These are phyloP conservation scores for Lepilemur ruficaudatus DNA, from an alignment of 2,797 vertebrate species.

Conservation along the genomic window DNA sequence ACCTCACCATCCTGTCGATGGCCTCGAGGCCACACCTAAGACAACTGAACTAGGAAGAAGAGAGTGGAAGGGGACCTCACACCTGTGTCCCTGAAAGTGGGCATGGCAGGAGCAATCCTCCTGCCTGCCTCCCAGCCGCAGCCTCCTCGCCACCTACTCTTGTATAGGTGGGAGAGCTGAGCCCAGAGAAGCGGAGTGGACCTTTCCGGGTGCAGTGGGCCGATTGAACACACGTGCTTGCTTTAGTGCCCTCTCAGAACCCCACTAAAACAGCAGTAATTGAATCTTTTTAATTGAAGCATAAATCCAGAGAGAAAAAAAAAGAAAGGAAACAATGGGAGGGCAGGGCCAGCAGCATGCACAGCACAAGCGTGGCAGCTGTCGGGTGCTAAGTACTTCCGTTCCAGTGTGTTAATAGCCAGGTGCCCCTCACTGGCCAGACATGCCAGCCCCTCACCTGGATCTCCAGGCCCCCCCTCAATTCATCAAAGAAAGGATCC, in stretches of 20 bases:
- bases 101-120: background rate
- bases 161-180: background rate
- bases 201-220: accelerated
- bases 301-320: background rate
- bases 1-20: background rate
- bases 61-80: background rate
- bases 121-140: background rate
- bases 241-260: background rate
- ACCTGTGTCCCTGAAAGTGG: no score
- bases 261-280: background rate
- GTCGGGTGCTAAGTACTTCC: accelerated
- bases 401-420: background rate
- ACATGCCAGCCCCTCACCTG: no score
- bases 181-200: background rate
- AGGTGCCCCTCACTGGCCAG: accelerated
- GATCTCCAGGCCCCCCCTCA: background rate
- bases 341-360: accelerated
- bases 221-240: background rate
- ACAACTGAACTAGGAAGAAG: background rate
- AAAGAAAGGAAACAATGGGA: background rate
- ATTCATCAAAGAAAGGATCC: background rate
- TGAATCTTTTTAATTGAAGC: background rate
- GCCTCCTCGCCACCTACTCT: background rate
- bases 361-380: no score
- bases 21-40: background rate